Base-by-base conservation (phyloP, 1,140 invertebrate species). In the Lordiphosa clarofinis region DNA sequence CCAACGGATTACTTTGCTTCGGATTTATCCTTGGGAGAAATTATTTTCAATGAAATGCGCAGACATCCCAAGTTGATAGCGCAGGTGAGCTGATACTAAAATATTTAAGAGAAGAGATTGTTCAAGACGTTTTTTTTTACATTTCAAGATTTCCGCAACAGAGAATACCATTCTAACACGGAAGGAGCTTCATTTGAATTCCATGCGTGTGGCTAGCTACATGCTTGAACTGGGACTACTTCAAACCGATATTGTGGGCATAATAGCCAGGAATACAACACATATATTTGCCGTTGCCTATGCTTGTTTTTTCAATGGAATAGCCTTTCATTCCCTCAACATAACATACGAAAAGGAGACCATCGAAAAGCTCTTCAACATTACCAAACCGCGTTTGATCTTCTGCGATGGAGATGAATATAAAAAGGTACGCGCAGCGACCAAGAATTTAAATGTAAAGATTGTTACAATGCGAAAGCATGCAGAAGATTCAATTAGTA, bases 381-480 rank as follows among this genome's bases (percentile, higher is more conserved):
- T 57, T 38, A 73, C 65, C 2, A 44, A 73, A 11, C 73, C 73
- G 0, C 56, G 48, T 1, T 8, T 65, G 0, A 49, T 70, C 5
- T 73, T 76, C 31, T 76, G 73, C 13, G 69, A 76, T 35, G 50
- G 40, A n/a, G 53, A 58, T 8, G 59, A 53, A 2, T 63, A 56
- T 12, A 33, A 63, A 1, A 61, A 55, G 13, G 33, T 67, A 1
- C 13, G 33, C 0, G 13, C n/a, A 0, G 53, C 46, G 0, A 56
- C 59, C 0, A 4, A 31, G 0, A 36, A 56, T 28, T 46, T 63
- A 4, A 4, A 62, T 33, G 47, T 44, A 3, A 40, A 12, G 21
- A 56, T 67, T 4, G 48, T 56, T 19, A 56, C 44, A 1, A 43
- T 67, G 43, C 33, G 44, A 1, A 62, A 62, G 38, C 58, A 67